Evolutionary conservation across 2,797 vertebrate genomes (phyloP), one percentile per base, ranked within the genome.

Genomic region (Galagoides demidoff): DNA sequence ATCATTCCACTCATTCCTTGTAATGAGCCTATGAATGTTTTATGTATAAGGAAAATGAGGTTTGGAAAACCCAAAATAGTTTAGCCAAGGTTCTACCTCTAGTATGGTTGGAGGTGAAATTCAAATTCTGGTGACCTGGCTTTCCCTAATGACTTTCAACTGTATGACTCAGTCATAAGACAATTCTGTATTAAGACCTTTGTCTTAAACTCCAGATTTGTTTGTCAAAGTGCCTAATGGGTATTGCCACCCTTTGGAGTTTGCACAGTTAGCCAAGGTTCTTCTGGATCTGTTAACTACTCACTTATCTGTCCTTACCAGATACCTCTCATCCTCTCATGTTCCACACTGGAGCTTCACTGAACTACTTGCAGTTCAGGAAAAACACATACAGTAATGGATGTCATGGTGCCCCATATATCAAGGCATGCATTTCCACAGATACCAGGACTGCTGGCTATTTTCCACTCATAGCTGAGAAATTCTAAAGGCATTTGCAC

Each of bases 11-110:
- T 74, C 29, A 49, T 61, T 89, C 34, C 63, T 92, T 66, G 37
- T 68, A 89, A 90, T 37, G 91, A 29, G 9, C 10, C 27, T 91
- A 61, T 84, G 39, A 96, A 39, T 14, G 27, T 52, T 86, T 93
- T 73, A 59, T 3, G 57, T 59, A 79, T n/a, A 11, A 73, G 71
- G 43, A 90, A 92, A 78, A 49, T 34, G 49, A 82, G 49, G 9
- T 71, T 95, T 20, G 86, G 77, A 79, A 49, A 31, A 83, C 25
- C 55, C 66, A n/a, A 59, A n/a, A 63, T 90, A 92, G 59, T 57
- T 73, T 66, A 57, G 27, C 2, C 22, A 70, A 64, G 16, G 3
- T 37, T 49, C 57, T 31, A 27, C 29, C 37, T 92, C 25, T 13
- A 27, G 7, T 49, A 16, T 34, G 61, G 22, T 13, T 78, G 22